Evolutionary conservation across 23 tunicate species (phyloP).

Genomic region (Trididemnum miniatum): DNA sequence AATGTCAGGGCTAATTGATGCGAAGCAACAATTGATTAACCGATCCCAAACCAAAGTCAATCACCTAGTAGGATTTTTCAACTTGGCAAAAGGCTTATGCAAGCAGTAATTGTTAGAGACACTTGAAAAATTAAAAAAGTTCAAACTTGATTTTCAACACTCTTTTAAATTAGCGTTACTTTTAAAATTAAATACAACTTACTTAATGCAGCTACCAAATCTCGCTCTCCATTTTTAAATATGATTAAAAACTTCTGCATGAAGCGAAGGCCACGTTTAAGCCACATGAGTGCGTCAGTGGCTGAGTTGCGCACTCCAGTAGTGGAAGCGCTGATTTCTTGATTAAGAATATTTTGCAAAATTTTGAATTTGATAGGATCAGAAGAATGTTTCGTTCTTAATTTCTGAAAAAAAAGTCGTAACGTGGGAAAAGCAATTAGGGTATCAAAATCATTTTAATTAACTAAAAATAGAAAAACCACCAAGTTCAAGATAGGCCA

Average conservation of each 20-base stretch:
- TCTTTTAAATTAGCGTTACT: no score
- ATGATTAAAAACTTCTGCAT: slow-evolving; percentile 73
- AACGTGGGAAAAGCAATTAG: background rate
- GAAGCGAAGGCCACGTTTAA: slow-evolving; percentile 90
- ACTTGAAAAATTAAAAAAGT: no score
- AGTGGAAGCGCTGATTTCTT: slow-evolving; percentile 65
- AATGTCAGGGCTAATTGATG: background rate
- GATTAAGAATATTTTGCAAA: slow-evolving; percentile 72
- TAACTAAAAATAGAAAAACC: no score
- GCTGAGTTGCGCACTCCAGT: slow-evolving; percentile 92
- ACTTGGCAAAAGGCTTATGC: no score
- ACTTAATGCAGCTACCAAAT: slow-evolving; percentile 72
- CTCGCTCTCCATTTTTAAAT: slow-evolving; percentile 74
- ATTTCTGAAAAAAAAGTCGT: slow-evolving; percentile 58
- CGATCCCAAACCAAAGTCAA: no score
- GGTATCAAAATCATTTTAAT: no score
- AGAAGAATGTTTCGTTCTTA: slow-evolving; percentile 69
- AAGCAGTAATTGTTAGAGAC: no score
- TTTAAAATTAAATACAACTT: no score
- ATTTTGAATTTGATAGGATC: slow-evolving; percentile 56
- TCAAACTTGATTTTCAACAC: no score
- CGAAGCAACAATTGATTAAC: background rate
- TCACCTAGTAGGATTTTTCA: no score
- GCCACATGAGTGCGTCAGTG: slow-evolving; percentile 98
- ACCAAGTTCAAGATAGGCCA: no score